phyloP scores from a whole-genome alignment of 2,113 vertebrate genomes.

The Okapia johnstoni region DNA sequence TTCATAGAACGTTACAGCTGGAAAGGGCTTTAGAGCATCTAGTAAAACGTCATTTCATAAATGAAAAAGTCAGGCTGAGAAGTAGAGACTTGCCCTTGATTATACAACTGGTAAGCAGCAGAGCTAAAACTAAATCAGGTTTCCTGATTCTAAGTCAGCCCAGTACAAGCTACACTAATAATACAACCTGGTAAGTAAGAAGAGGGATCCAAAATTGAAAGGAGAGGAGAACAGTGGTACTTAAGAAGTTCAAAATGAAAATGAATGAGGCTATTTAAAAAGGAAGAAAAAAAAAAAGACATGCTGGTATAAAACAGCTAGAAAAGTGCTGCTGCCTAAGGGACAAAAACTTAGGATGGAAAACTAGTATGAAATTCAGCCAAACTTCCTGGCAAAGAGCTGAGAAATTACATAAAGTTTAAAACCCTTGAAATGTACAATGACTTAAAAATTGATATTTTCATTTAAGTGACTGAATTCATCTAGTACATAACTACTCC shows the following conservation, averaged over 20 bases:
- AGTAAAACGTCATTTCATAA: not conserved
- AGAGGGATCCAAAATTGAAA: not conserved
- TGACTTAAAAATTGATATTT: not conserved
- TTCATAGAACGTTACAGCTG: not conserved
- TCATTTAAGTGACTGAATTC: not conserved
- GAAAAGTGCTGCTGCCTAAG: not conserved
- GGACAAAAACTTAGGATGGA: not conserved
- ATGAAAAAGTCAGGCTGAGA: not conserved
- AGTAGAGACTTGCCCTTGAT: not conserved
- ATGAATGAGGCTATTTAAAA: not conserved
- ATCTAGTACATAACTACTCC: not conserved
- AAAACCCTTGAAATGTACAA: not conserved
- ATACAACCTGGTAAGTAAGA: not conserved
- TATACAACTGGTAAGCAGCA: not conserved
- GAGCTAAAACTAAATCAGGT: not conserved
- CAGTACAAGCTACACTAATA: not conserved
- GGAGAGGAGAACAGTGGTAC: not conserved
- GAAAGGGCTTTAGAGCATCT: not conserved
- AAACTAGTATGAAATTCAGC: not conserved
- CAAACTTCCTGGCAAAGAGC: constrained; percentile 1
- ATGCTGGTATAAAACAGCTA: not conserved
- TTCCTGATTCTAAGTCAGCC: not conserved
- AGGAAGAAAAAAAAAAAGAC: not conserved
- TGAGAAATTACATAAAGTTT: not conserved
- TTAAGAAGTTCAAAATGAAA: constrained; percentile 22